phyloP scores from a whole-genome alignment of 1,140 invertebrate genomes.

The Glossosoma conforme region DNA sequence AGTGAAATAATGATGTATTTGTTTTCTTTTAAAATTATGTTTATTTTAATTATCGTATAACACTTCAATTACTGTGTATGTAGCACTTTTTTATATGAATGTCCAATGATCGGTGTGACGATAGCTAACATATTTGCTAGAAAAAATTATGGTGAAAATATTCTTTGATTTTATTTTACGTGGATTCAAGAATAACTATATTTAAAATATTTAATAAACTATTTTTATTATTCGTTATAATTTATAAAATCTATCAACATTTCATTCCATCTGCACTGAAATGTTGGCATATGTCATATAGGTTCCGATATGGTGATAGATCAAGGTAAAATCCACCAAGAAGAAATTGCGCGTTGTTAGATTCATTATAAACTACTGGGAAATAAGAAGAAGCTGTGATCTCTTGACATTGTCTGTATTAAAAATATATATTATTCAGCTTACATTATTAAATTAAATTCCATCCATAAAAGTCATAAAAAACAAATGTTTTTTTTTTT shows the following conservation, averaged over 20 bases:
- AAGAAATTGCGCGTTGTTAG: slow-evolving; percentile 14
- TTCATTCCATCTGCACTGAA: not conserved
- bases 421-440: too few species aligned
- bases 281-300: too few species aligned
- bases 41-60: too few species aligned
- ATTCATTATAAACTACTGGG: not conserved
- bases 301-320: slow-evolving; percentile 5
- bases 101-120: too few species aligned
- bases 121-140: too few species aligned
- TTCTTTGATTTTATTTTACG: not conserved
- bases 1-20: not conserved
- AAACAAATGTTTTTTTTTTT: not conserved
- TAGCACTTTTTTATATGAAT: too few species aligned
- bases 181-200: not conserved
- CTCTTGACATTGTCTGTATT: not conserved
- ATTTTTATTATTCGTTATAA: not conserved
- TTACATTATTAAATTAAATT: too few species aligned
- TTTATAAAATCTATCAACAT: not conserved
- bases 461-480: not conserved
- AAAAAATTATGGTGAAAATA: too few species aligned
- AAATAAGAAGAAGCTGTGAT: not conserved
- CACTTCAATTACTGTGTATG: too few species aligned
- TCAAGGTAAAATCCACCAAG: slow-evolving; percentile 6
- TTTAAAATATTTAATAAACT: not conserved
- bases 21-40: too few species aligned